Evolutionary conservation across 2,113 vertebrate genomes (phyloP).

Genomic region (Athene cunicularia): DNA sequence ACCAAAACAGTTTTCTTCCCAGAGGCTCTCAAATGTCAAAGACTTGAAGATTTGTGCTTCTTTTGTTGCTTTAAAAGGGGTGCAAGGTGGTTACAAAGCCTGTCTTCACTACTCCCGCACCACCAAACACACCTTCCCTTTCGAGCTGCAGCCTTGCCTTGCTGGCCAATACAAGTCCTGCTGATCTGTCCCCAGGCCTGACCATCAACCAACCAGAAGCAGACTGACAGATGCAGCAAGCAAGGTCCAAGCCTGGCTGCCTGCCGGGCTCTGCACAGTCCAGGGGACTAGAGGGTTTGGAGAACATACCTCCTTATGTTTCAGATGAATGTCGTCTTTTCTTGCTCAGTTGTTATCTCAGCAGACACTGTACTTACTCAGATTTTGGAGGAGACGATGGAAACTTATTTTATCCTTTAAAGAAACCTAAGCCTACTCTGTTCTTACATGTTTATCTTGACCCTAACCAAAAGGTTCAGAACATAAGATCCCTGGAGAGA

Average conservation of each 20-base stretch:
- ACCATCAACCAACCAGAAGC: background rate
- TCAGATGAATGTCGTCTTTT: background rate
- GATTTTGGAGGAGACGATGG: background rate
- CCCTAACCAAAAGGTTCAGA: background rate
- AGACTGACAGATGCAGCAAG: background rate
- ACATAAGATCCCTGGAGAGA: background rate
- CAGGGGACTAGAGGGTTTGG: no score
- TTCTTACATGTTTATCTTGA: background rate
- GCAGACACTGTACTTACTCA: accelerated
- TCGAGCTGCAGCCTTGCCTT: accelerated
- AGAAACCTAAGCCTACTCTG: background rate
- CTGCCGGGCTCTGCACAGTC: background rate
- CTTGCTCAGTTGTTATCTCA: background rate
- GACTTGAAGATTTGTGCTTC: background rate
- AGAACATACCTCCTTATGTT: background rate
- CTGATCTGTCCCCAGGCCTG: background rate
- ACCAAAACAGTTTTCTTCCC: background rate
- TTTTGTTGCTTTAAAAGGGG: background rate
- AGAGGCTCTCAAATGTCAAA: background rate
- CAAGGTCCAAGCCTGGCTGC: background rate
- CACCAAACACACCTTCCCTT: no score
- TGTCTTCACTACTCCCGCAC: background rate
- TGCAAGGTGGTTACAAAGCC: accelerated
- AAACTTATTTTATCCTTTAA: background rate
- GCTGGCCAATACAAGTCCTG: background rate